These are phyloP conservation scores for Agelaius phoeniceus DNA, from an alignment of 2,113 vertebrate genomes.

Conservation along the genomic window DNA sequence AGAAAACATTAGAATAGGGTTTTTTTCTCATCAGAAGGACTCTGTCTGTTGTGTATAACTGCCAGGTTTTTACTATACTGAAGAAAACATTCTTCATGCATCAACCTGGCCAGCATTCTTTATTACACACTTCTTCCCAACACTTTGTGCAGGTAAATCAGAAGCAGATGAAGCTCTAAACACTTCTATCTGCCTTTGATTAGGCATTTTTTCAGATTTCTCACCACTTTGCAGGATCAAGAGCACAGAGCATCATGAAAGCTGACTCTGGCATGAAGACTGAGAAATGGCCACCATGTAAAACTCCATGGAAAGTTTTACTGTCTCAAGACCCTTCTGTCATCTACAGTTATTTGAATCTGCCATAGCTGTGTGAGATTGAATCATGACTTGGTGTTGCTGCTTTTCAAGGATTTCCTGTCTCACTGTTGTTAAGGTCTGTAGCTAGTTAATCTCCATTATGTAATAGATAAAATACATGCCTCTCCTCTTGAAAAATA, in stretches of 20 bases:
- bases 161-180: not conserved
- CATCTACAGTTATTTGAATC: not conserved
- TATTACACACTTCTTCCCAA: not conserved
- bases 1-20: not conserved
- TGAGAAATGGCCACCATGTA: not conserved
- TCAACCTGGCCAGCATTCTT: not conserved
- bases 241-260: not conserved
- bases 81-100: not conserved
- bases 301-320: not conserved
- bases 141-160: not conserved
- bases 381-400: not conserved
- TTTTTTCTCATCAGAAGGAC: not conserved
- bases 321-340: not conserved
- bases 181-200: not conserved
- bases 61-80: not conserved
- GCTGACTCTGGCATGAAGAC: not conserved
- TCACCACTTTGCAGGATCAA: not conserved
- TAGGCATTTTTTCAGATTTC: not conserved
- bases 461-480: not conserved
- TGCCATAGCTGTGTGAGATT: not conserved
- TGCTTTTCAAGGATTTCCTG: not conserved
- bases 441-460: not conserved
- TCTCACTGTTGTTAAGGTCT: not conserved
- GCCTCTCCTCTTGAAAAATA: conserved; percentile 3
- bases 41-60: not conserved